Conservation (phyloP, 2,888 invertebrate species). For the Ichneumon xanthorius region DNA sequence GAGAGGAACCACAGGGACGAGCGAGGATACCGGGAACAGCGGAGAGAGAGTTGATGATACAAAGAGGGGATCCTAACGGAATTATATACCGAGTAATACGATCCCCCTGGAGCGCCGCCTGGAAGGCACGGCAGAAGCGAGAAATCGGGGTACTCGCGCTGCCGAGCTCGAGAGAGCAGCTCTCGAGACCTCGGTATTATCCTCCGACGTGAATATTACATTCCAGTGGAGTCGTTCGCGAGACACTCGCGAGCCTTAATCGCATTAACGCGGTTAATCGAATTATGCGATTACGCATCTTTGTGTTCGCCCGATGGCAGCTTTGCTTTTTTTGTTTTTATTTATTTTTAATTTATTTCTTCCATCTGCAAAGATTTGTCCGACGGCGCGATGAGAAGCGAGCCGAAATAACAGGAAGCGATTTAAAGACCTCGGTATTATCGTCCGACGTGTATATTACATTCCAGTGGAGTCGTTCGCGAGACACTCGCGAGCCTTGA, state of each 20-base stretch:
- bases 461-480: background rate
- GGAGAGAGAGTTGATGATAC: slow-evolving; percentile 42
- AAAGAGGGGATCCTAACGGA: slow-evolving; percentile 49
- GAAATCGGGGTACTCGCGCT: slow-evolving; percentile 21
- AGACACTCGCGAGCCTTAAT: background rate
- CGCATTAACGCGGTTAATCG: background rate
- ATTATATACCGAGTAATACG: slow-evolving; percentile 51
- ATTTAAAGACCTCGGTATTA: too few species aligned
- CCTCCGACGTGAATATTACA: slow-evolving; percentile 9
- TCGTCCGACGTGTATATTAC: background rate
- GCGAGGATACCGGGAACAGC: background rate
- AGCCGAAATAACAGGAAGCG: background rate
- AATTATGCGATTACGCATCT: background rate
- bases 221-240: background rate
- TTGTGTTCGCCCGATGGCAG: background rate
- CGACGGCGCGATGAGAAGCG: background rate
- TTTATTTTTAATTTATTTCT: too few species aligned
- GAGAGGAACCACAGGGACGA: slow-evolving; percentile 20
- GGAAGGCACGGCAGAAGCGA: slow-evolving; percentile 24
- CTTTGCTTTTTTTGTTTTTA: too few species aligned
- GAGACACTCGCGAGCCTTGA: background rate
- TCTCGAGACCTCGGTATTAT: background rate
- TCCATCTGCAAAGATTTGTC: background rate
- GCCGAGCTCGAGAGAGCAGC: slow-evolving; percentile 10
- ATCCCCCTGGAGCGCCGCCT: background rate